phyloP scores from a whole-genome alignment of 2,113 vertebrate species.

The Terrapene triunguis region DNA sequence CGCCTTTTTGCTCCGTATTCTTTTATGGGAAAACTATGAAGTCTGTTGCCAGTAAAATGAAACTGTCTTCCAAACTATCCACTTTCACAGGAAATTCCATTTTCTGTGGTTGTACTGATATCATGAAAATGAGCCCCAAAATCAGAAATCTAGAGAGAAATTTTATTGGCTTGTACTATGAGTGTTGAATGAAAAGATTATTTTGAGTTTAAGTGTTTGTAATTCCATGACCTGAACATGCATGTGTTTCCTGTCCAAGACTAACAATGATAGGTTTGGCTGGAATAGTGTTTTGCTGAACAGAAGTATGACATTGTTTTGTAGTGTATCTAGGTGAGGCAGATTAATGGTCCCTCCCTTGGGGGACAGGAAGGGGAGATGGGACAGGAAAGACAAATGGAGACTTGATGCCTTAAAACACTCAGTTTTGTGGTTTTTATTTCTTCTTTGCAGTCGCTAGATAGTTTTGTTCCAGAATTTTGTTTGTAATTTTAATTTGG shows the following conservation, averaged over 20 bases:
- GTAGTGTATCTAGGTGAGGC: background rate
- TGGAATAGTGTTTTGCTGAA: slow-evolving; percentile 42
- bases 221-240: background rate
- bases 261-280: slow-evolving; percentile 42
- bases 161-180: background rate
- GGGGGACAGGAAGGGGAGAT: background rate
- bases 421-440: background rate
- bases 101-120: slow-evolving; percentile 10
- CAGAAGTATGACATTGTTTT: slow-evolving; percentile 41
- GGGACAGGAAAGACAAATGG: background rate
- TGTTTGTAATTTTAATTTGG: background rate
- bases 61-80: background rate
- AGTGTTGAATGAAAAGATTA: slow-evolving; percentile 44
- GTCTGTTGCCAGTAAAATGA: background rate
- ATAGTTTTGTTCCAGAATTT: background rate
- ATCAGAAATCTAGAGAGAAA: background rate
- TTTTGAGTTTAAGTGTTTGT: slow-evolving; percentile 47
- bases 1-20: background rate
- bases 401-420: background rate
- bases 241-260: slow-evolving; percentile 65
- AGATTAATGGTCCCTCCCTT: background rate
- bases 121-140: background rate
- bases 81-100: slow-evolving; percentile 23
- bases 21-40: background rate
- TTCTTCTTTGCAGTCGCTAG: background rate